Evolutionary conservation across 2,888 invertebrate genomes (phyloP).

Genomic region (Nemotelus nigrinus): DNA sequence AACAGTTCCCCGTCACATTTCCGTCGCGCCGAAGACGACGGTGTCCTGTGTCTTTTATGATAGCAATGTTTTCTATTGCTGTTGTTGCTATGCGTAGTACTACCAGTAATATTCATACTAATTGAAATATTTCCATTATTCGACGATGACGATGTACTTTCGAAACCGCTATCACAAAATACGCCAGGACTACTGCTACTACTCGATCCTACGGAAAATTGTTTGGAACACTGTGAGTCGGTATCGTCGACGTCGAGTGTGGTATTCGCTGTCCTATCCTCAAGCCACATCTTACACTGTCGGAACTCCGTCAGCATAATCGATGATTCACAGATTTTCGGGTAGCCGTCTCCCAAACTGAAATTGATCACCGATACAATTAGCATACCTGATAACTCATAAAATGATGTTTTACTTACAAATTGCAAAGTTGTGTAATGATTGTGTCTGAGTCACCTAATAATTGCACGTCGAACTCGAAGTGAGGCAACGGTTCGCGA

Average conservation of each 20-base stretch:
- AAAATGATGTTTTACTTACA: too few relatives aligned
- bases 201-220: neutral
- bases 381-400: too few relatives aligned
- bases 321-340: neutral
- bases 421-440: conserved; percentile 78
- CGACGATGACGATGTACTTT: conserved; percentile 7
- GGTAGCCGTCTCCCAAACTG: conserved; percentile 10
- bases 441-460: conserved; percentile 86
- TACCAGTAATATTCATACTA: neutral
- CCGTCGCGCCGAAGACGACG: neutral
- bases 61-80: neutral
- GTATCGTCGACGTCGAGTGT: neutral
- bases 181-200: neutral
- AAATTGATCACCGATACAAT: too few relatives aligned
- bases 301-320: neutral
- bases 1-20: neutral
- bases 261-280: neutral
- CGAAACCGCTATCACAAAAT: conserved; percentile 25
- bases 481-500: conserved; percentile 81
- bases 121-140: neutral
- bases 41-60: neutral
- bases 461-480: conserved; percentile 87
- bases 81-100: neutral
- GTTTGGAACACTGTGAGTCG: neutral
- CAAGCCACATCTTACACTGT: neutral